phyloP scores from a whole-genome alignment of 2,113 vertebrate species.

The Crotalus horridus region DNA sequence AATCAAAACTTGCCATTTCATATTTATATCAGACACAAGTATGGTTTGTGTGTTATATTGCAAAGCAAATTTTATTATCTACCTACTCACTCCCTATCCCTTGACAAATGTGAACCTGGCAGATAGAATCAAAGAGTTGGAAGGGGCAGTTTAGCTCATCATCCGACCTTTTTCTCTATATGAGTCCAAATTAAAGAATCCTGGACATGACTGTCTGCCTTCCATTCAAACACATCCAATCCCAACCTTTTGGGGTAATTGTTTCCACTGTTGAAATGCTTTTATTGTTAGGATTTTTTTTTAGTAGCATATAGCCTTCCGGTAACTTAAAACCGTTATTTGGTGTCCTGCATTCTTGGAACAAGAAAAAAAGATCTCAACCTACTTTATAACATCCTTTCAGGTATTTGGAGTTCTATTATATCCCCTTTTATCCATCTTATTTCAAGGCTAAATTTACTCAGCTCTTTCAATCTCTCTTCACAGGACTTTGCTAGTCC shows the following conservation, averaged over 20 bases:
- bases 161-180: background rate
- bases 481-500: background rate
- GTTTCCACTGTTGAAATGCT: background rate
- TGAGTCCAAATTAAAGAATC: background rate
- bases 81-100: background rate
- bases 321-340: background rate
- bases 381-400: background rate
- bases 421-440: background rate
- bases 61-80: background rate
- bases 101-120: background rate
- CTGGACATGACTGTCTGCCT: background rate
- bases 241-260: background rate
- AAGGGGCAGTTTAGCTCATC: background rate
- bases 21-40: background rate
- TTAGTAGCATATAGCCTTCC: background rate
- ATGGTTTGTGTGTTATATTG: background rate
- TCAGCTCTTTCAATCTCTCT: background rate
- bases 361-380: background rate
- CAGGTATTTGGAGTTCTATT: background rate
- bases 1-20: background rate
- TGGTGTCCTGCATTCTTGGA: background rate
- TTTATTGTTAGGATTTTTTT: background rate
- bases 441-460: background rate
- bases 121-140: background rate
- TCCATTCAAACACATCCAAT: background rate